These are phyloP conservation scores for Augochlora pura DNA, from an alignment of 1,140 invertebrate species.

Conservation along the genomic window DNA sequence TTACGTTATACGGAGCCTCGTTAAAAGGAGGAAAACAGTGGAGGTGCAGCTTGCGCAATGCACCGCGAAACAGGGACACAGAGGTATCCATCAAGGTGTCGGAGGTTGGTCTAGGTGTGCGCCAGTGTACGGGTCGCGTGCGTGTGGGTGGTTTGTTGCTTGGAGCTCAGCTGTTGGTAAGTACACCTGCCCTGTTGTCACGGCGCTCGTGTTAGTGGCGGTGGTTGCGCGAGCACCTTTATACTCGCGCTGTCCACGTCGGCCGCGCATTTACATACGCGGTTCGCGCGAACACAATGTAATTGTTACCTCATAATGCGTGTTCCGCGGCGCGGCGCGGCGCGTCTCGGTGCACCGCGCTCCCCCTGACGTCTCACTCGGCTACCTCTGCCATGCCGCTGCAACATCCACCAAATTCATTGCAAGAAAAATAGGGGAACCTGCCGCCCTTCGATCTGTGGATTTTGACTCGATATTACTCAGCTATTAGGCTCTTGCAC, in stretches of 20 bases:
- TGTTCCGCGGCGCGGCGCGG: slow-evolving; percentile 19
- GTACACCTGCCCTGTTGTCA: slow-evolving; percentile 64
- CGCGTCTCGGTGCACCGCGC: slow-evolving; percentile 43
- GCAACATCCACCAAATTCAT: background rate
- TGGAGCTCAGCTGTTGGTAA: slow-evolving; percentile 67
- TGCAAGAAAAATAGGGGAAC: background rate
- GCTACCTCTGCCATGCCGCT: too few species aligned
- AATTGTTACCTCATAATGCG: slow-evolving; percentile 69
- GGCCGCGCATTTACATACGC: slow-evolving; percentile 64
- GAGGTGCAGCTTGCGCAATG: slow-evolving; percentile 69
- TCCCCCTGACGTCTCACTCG: slow-evolving; percentile 64
- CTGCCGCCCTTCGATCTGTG: too few species aligned
- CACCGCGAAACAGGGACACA: slow-evolving; percentile 61
- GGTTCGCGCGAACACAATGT: slow-evolving; percentile 66
- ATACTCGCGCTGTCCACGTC: slow-evolving; percentile 61
- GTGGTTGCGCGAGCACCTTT: slow-evolving; percentile 55
- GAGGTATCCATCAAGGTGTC: slow-evolving; percentile 71
- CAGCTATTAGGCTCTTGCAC: too few species aligned
- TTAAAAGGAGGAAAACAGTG: slow-evolving; percentile 36
- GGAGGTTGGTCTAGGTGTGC: slow-evolving; percentile 39
- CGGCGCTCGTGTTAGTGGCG: slow-evolving; percentile 39
- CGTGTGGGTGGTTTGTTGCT: slow-evolving; percentile 66
- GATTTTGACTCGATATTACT: too few species aligned
- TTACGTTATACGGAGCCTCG: slow-evolving; percentile 27
- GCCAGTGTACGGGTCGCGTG: slow-evolving; percentile 18